These are phyloP conservation scores for Ethmia dodecea DNA, from an alignment of 2,888 invertebrate species.

Conservation along the genomic window DNA sequence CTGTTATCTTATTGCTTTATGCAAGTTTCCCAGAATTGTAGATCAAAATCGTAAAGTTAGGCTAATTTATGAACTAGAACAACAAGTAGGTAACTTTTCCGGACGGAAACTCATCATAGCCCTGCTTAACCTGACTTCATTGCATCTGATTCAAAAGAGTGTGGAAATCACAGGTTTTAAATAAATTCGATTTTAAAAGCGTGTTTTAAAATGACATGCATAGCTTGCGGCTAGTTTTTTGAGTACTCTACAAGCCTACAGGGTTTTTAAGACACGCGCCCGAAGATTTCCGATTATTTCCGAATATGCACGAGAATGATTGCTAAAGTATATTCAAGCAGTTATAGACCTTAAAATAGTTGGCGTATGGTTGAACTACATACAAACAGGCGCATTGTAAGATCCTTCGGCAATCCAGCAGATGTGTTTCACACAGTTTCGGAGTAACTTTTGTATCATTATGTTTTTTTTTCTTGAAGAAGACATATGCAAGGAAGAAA, in stretches of 20 bases:
- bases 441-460: background rate
- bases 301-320: too few relatives aligned
- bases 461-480: constrained; percentile 27
- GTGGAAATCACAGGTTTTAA: constrained; percentile 30
- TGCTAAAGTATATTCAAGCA: too few relatives aligned
- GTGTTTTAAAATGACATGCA: too few relatives aligned
- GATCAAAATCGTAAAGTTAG: constrained; percentile 16
- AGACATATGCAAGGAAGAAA: constrained; percentile 54
- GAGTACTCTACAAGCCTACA: too few relatives aligned
- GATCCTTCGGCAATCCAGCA: too few relatives aligned
- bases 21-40: constrained; percentile 3
- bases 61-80: constrained; percentile 15
- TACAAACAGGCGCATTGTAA: too few relatives aligned
- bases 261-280: too few relatives aligned
- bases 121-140: constrained; percentile 35
- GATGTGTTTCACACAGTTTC: too few relatives aligned
- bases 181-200: constrained; percentile 24
- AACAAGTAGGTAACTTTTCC: constrained; percentile 18
- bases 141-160: constrained; percentile 31
- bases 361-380: too few relatives aligned
- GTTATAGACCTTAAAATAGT: too few relatives aligned
- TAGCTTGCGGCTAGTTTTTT: too few relatives aligned
- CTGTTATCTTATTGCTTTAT: constrained; percentile 4
- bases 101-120: constrained; percentile 35
- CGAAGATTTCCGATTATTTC: too few relatives aligned